A percentile compares a stretch with the other conserved stretches of the same genome.
Evolutionary conservation across 2,113 vertebrate genomes (phyloP).

Genomic region (Psephotus haematonotus): DNA sequence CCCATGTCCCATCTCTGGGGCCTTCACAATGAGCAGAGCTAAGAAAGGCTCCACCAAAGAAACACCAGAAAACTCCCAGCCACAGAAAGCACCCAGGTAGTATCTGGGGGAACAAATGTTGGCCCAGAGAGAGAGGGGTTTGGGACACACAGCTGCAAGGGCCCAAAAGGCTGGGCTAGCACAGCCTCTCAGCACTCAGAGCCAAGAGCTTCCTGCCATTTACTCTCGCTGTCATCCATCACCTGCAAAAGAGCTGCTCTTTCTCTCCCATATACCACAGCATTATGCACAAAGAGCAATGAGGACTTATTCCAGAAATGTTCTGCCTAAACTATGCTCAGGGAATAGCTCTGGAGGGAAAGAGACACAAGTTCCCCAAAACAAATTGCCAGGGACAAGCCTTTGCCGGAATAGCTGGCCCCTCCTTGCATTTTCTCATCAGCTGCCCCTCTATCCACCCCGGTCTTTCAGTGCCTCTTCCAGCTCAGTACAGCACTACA

Average conservation of each 20-base stretch:
- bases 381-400: not conserved
- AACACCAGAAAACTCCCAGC: not conserved
- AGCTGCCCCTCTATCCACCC: not conserved
- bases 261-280: not conserved
- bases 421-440: not conserved
- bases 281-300: not conserved
- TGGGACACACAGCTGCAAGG: not conserved
- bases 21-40: not conserved
- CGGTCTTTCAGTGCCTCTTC: not conserved
- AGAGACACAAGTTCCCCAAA: not conserved
- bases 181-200: not conserved
- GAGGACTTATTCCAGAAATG: not conserved
- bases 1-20: accelerated
- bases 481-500: not conserved
- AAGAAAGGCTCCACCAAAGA: not conserved
- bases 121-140: not conserved
- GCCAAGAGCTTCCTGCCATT: not conserved
- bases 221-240: not conserved
- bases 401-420: constrained; percentile 24
- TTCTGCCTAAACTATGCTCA: not conserved
- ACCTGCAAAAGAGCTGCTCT: not conserved
- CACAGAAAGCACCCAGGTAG: not conserved
- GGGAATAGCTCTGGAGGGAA: not conserved
- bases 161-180: not conserved
- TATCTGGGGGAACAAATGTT: not conserved